Conservation (phyloP, 2,113 vertebrate species). For the Notothenia coriiceps region DNA sequence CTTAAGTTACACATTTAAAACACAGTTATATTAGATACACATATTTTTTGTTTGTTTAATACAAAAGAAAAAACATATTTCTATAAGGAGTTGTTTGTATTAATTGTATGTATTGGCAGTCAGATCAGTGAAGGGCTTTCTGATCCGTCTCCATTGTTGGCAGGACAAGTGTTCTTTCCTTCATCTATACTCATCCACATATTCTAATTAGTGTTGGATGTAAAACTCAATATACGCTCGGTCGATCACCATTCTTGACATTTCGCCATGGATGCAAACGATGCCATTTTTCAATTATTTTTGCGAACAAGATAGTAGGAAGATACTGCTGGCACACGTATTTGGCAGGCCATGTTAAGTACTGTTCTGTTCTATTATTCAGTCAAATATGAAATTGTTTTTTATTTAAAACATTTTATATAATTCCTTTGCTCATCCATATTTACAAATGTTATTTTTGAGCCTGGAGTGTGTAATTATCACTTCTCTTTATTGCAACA, state of each 20-base stretch:
- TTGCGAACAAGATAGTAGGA: neutral
- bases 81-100: neutral
- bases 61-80: neutral
- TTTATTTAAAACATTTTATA: neutral
- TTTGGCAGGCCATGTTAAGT: neutral
- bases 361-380: neutral
- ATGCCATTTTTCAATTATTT: neutral
- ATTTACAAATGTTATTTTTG: slow-evolving; percentile 7
- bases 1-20: neutral
- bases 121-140: neutral
- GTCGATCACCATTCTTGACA: neutral
- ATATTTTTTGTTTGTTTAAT: neutral
- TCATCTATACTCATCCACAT: slow-evolving; percentile 6
- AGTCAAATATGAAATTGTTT: neutral
- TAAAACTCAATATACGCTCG: neutral
- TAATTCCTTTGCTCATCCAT: slow-evolving; percentile 2
- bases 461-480: neutral
- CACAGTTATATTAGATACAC: neutral
- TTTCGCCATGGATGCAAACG: neutral
- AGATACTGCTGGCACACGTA: neutral
- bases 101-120: neutral
- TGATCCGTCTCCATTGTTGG: neutral
- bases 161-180: neutral
- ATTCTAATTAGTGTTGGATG: neutral
- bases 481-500: slow-evolving; percentile 16